phyloP scores from a whole-genome alignment of 1,140 invertebrate species.

The Anastrepha obliqua region DNA sequence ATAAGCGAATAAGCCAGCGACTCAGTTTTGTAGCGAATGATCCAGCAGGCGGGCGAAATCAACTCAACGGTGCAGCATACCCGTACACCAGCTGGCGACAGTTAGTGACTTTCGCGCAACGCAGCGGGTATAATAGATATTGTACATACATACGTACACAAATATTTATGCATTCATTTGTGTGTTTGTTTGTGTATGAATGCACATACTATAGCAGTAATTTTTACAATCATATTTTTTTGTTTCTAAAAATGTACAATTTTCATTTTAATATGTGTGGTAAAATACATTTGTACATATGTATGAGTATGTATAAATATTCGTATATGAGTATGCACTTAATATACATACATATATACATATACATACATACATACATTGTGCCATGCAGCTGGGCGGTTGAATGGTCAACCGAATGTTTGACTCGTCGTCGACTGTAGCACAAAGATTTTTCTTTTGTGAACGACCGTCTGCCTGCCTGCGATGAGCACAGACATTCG shows the following conservation, averaged over 20 bases:
- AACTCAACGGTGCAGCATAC: neutral
- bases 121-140: neutral
- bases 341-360: neutral
- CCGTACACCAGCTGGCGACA: neutral
- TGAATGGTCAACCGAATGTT: constrained; percentile 40
- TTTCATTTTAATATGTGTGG: neutral
- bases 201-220: neutral
- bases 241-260: constrained; percentile 29
- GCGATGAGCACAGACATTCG: neutral
- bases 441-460: neutral
- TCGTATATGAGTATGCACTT: neutral
- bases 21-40: neutral
- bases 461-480: neutral
- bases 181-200: neutral
- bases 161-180: too few species aligned
- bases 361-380: neutral
- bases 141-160: neutral
- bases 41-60: neutral
- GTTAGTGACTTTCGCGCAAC: neutral
- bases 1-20: constrained; percentile 27
- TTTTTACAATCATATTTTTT: constrained; percentile 4
- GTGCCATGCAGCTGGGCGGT: neutral
- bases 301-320: too few species aligned
- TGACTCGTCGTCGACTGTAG: constrained; percentile 7
- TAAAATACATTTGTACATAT: too few species aligned